Evolutionary conservation across 2,888 invertebrate genomes (phyloP).

Genomic region (Brachycybe producta): DNA sequence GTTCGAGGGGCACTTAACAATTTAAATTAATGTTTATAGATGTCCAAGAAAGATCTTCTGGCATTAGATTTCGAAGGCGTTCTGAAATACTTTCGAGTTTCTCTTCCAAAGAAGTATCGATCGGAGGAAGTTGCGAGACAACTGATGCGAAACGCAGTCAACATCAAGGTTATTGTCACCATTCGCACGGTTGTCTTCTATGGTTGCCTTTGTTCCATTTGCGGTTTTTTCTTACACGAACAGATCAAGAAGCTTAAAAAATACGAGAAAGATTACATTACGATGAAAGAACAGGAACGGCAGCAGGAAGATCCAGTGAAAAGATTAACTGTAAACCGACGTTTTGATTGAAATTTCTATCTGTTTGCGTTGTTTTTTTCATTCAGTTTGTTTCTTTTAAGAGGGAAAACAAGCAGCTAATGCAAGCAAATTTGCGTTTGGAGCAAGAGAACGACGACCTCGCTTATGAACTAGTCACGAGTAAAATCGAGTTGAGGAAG

Average conservation of each 20-base stretch:
- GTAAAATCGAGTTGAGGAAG: slow-evolving; percentile 43
- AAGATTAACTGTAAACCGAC: slow-evolving; percentile 33
- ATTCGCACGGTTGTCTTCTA: neutral
- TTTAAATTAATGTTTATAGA: slow-evolving; percentile 32
- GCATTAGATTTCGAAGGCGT: slow-evolving; percentile 94
- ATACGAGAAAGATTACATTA: slow-evolving; percentile 79
- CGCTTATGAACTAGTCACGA: slow-evolving; percentile 44
- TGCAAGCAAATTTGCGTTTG: slow-evolving; percentile 41
- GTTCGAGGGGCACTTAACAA: neutral
- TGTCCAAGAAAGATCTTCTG: slow-evolving; percentile 77
- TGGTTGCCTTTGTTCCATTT: slow-evolving; percentile 1
- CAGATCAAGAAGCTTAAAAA: slow-evolving; percentile 68
- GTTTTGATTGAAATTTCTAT: neutral
- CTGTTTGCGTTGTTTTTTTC: neutral
- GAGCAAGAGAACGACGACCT: slow-evolving; percentile 47
- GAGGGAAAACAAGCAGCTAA: slow-evolving; percentile 38
- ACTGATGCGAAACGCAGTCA: slow-evolving; percentile 78
- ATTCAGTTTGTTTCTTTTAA: slow-evolving; percentile 19
- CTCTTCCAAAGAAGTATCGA: slow-evolving; percentile 89
- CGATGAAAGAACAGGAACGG: slow-evolving; percentile 48
- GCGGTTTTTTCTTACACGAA: neutral
- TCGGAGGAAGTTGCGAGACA: slow-evolving; percentile 77
- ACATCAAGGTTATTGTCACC: slow-evolving; percentile 53
- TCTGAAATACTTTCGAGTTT: slow-evolving; percentile 93
- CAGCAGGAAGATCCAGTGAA: slow-evolving; percentile 39